These are phyloP conservation scores for Sphenodon punctatus DNA, from an alignment of 2,797 vertebrate species.

Conservation along the genomic window DNA sequence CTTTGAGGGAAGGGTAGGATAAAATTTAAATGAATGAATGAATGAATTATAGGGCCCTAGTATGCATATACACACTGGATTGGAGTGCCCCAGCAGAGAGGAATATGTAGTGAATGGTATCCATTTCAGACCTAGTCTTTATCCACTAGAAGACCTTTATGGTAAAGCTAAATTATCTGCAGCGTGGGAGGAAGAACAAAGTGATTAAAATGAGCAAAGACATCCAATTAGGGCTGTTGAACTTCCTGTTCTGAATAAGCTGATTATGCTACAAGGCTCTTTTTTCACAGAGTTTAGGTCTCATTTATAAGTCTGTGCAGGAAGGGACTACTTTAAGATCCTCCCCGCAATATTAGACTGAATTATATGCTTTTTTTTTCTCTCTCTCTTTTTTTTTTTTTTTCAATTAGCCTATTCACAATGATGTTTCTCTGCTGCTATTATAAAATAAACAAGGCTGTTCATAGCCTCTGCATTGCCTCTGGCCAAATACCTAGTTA, in stretches of 20 bases:
- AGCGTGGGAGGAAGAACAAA: accelerated
- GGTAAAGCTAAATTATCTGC: neutral
- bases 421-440: slow-evolving; percentile 14
- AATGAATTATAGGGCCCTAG: no score
- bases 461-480: neutral
- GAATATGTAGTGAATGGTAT: no score
- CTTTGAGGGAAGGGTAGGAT: no score
- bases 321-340: no score
- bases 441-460: neutral
- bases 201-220: neutral
- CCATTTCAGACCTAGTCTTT: neutral
- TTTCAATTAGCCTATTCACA: slow-evolving; percentile 19
- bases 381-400: no score
- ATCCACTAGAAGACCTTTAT: neutral
- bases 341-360: no score
- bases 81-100: no score
- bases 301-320: no score
- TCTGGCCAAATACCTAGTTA: slow-evolving; percentile 17
- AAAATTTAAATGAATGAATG: no score
- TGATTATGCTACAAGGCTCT: neutral
- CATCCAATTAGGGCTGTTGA: neutral
- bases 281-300: slow-evolving; percentile 3
- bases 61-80: no score
- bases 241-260: neutral
- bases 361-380: no score